Base-by-base conservation (phyloP, 2,113 vertebrate genomes). In the Notothenia coriiceps region DNA sequence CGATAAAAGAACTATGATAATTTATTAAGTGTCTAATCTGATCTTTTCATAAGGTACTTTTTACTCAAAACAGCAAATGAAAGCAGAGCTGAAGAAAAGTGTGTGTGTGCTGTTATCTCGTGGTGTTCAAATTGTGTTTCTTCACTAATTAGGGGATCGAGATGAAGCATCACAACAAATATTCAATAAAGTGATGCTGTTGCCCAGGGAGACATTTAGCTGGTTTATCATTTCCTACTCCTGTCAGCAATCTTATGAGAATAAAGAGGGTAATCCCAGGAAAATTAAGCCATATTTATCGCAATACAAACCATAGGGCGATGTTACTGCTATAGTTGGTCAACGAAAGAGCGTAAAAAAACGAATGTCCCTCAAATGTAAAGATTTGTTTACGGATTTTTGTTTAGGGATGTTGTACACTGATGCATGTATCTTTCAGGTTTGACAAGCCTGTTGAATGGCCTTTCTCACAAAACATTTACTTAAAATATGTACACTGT, bases 111-210 rank as follows among this genome's bases (percentile, higher is more conserved):
- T 56, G 50, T 70, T 47, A 73, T 65, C 14, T 13, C 70, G 59
- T 9, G 9, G 67, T 44, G 83, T 80, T 51, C 63, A 47, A 84
- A 65, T 71, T 10, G 46, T 77, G 83, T 55, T 77, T 50, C 46
- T 10, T 43, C 7, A 8, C 73, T 88, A 87, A 90, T 89, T 83
- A 89, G 70, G 69, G 79, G 35, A 82, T 7, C 6, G 63, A 76
- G 69, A 76, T 62, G 6, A 17, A 70, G 35, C 75, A 78, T 73
- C 75, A 79, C 78, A 70, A 72, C 89, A 82, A 88, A 87, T 18
- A 15, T 3, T 66, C 44, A 43, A 47, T 70, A 51, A 62, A 64
- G 52, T 80, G 62, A 75, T 73, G 74, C 22, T 9, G 6, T 70
- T 50, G 70, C 82, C 76, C 46, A 22, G 65, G 75, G 83, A 82